These are phyloP conservation scores for Stramonita haemastoma DNA, from an alignment of 2,888 invertebrate species.

Conservation along the genomic window DNA sequence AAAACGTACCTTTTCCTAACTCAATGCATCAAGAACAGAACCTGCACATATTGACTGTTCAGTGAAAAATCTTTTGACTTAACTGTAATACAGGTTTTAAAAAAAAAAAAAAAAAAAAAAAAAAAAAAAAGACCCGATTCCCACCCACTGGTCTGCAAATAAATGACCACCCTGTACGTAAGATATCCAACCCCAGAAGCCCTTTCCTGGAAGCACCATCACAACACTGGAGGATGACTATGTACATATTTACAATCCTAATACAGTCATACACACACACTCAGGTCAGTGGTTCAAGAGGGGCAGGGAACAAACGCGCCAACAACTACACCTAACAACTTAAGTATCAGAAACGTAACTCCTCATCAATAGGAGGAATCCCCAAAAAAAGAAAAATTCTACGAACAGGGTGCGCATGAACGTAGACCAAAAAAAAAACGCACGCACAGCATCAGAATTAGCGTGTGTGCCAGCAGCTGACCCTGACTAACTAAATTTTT, in stretches of 20 bases:
- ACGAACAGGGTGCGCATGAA: neutral
- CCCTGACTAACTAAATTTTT: neutral
- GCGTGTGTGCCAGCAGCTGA: neutral
- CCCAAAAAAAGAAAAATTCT: neutral
- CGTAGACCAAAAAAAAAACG: neutral
- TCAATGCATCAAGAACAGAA: no score
- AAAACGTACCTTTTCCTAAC: no score
- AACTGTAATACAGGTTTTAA: no score
- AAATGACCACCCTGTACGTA: no score
- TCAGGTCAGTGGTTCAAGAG: neutral
- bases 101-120: no score
- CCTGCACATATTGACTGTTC: no score
- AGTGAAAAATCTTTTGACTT: no score
- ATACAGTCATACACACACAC: neutral
- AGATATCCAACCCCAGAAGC: neutral
- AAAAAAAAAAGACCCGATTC: no score
- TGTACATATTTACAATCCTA: slow-evolving; percentile 10
- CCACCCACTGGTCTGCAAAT: no score
- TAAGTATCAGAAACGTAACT: neutral
- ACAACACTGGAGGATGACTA: neutral
- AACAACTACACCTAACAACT: slow-evolving; percentile 8
- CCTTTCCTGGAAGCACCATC: neutral
- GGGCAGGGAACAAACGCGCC: neutral
- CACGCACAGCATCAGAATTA: neutral
- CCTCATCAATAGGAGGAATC: neutral